Base-by-base conservation (phyloP, 1,140 invertebrate genomes). In the Drosophila miranda region DNA sequence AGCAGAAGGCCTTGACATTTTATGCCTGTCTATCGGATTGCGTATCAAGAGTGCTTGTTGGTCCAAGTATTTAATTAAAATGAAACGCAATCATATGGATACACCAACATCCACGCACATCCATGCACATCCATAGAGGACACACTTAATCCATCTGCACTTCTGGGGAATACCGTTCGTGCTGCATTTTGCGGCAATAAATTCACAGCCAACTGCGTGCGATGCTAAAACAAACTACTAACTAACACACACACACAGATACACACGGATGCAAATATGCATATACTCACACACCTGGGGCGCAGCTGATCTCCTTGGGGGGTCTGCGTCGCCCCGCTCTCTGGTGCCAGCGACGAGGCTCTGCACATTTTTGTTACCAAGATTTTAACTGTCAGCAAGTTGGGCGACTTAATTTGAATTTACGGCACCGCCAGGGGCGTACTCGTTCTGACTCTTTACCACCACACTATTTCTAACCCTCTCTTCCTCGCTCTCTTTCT, bases 321-420 rank as follows among this genome's bases (percentile, higher is more conserved):
- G 59, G 61, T 62, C 28, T 30, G 28, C 8, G 28, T 30, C 28
- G 30, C 8, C 46, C 60, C 60, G 60, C 34, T 38, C 34, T 38
- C 30, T 30, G 30, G 30, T 30, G 8, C 30, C 30, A 30, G 30
- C 34, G 34, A 38, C 34, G 34, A 38, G 34, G 60, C 82, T 78
- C 78, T 78, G 69, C 78, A 87, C 82, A 82, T 87, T 87, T 87
- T 87, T 87, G 82, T 75, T 75, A 75, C 78, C 63, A 87, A 87
- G 82, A 87, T 87, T 87, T 87, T 87, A 87, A 82, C 82, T 87
- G 82, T 87, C 82, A 87, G 82, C 82, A 87, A 87, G 69, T 87
- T 87, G 82, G 78, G 82, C 82, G 82, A 87, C 82, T 87, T 87
- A 87, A 87, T 87, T 87, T 87, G 82, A 87, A 87, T 87, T 87